phyloP scores from a whole-genome alignment of 2,113 vertebrate species.

The Triplophysa siluroides region DNA sequence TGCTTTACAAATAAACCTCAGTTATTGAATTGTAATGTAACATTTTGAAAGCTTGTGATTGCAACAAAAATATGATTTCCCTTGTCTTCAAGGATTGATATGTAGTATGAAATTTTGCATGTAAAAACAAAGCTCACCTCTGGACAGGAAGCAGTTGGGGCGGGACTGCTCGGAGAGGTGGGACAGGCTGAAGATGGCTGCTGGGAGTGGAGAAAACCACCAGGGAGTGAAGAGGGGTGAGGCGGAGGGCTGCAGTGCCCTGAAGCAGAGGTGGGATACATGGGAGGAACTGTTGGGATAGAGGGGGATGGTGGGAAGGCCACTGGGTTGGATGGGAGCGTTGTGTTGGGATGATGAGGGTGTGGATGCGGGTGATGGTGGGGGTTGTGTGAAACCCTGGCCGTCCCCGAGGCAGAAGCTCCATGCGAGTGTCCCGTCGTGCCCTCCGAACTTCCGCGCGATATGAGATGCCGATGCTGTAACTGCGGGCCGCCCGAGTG shows the following conservation, averaged over 20 bases:
- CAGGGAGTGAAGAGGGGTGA: conserved; percentile 77
- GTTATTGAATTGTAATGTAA: too few species aligned
- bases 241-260: conserved; percentile 77
- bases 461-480: conserved; percentile 86
- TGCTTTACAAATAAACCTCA: too few species aligned
- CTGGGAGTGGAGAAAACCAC: conserved; percentile 84
- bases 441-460: conserved; percentile 71
- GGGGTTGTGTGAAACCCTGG: conserved; percentile 58
- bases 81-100: neutral
- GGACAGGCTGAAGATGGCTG: conserved; percentile 68
- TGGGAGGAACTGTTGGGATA: conserved; percentile 63
- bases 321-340: conserved; percentile 59
- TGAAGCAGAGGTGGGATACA: conserved; percentile 71
- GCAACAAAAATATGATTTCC: too few species aligned
- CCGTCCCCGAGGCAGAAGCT: conserved; percentile 58
- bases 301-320: conserved; percentile 59
- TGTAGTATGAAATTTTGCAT: neutral
- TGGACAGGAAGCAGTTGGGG: conserved; percentile 79
- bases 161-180: conserved; percentile 70
- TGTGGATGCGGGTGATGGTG: conserved; percentile 51
- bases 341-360: conserved; percentile 62
- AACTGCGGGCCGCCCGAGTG: conserved; percentile 84
- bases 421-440: conserved; percentile 52
- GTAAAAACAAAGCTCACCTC: conserved; percentile 76
- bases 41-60: too few species aligned